Base-by-base conservation (phyloP, 2,113 vertebrate genomes). In the Pitta sordida region DNA sequence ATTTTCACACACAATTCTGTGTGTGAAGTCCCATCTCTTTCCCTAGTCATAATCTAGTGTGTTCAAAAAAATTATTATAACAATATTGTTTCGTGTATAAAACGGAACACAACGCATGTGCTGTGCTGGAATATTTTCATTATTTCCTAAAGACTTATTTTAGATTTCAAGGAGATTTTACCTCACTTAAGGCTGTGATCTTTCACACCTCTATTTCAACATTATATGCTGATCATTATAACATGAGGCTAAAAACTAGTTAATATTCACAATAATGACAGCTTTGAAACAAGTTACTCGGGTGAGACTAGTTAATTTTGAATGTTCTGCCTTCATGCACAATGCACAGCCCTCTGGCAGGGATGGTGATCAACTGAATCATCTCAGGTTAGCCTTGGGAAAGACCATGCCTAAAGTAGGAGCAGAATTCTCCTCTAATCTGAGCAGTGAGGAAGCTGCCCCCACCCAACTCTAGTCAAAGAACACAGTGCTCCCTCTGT, bases 181-280 rank as follows among this genome's bases (percentile, higher is more conserved):
- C 16, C 11, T 65, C 13, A 36, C 27, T 39, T 68, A 82, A 44
- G 36, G 8, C 15, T 85, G 37, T 78, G 62, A 39, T 41, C 51
- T 78, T 29, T 58, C 26, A 58, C 46, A 20, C 3, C 1, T 29
- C 52, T 60, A 12, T 46, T 92, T 88, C 37, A 62, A 18, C 10
- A 13, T 53, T 58, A 22, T 34, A 46, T 23, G 11, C 22, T 44
- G 10, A 39, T 80, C 49, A 52, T 53, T 82, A 63, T 44, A 67
- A 39, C 0, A 0, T 37, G 12, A 5, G 18, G 8, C 29, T 87
- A 69, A 60, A 60, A 69, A 79, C n/a, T 0, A 1, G 36, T 53
- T 88, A 76, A 73, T 55, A 83, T 26, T 68, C 32, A 59, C 32
- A 46, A 30, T 43, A 82, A 46, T 1, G 0, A 59, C 17, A 81